A percentile compares a stretch with the other conserved stretches of the same genome.
Evolutionary conservation across 2,113 vertebrate genomes (phyloP).

Genomic region (Lutjanus erythropterus): DNA sequence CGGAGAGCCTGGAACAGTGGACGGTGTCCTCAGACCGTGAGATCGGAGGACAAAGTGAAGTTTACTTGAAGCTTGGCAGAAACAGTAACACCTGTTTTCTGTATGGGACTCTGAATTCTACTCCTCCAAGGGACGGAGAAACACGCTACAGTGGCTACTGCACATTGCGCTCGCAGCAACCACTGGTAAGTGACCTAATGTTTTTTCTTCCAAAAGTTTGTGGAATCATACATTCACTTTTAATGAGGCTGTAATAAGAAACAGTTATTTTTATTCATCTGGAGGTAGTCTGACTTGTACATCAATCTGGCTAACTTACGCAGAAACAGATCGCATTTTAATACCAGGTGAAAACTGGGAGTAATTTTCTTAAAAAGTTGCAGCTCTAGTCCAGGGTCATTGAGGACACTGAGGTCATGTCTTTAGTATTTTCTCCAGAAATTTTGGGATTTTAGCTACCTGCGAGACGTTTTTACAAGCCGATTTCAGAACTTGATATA

Average conservation of each 20-base stretch:
- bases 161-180: slow-evolving; percentile 85
- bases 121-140: slow-evolving; percentile 90
- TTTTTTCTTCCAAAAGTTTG: neutral
- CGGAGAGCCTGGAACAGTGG: slow-evolving; percentile 91
- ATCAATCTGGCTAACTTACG: too few species aligned
- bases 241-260: neutral
- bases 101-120: slow-evolving; percentile 88
- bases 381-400: neutral
- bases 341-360: too few species aligned
- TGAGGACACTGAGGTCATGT: neutral
- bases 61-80: slow-evolving; percentile 87
- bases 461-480: neutral
- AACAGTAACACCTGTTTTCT: slow-evolving; percentile 90
- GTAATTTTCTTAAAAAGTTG: too few species aligned
- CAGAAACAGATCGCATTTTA: too few species aligned
- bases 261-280: too few species aligned
- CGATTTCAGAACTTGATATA: neutral
- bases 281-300: too few species aligned
- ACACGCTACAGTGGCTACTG: slow-evolving; percentile 95
- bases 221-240: neutral
- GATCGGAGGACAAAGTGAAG: slow-evolving; percentile 93
- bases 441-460: neutral
- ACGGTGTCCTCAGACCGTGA: slow-evolving; percentile 89
- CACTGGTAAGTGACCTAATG: slow-evolving; percentile 84
- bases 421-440: neutral